A percentile compares a stretch with the other conserved stretches of the same genome.
These are phyloP conservation scores for Electrona antarctica DNA, from an alignment of 2,113 vertebrate species.

Conservation along the genomic window DNA sequence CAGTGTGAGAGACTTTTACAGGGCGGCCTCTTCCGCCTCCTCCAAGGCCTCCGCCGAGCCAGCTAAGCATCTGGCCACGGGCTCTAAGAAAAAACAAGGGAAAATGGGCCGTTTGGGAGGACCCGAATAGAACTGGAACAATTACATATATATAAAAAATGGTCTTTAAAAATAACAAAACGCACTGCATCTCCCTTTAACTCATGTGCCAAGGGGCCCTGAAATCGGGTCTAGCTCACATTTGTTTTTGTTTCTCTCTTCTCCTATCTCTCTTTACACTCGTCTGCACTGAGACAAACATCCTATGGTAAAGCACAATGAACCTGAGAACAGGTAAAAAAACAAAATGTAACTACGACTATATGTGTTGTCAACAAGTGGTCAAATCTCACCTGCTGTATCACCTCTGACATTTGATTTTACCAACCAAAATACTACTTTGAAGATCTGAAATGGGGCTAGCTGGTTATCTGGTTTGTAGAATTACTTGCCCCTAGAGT, in stretches of 20 bases:
- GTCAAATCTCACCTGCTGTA: not conserved
- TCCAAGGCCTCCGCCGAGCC: too few relatives aligned
- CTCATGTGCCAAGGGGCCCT: constrained; percentile 67
- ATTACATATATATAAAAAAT: not conserved
- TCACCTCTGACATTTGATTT: too few relatives aligned
- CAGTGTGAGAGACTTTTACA: too few relatives aligned
- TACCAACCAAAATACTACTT: too few relatives aligned
- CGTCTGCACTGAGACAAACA: constrained; percentile 83
- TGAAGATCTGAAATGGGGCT: too few relatives aligned
- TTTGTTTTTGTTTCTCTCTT: constrained; percentile 35
- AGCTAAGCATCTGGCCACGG: constrained; percentile 14
- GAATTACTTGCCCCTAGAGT: too few relatives aligned
- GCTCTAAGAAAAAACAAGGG: constrained; percentile 71
- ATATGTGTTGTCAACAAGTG: not conserved
- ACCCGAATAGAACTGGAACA: constrained; percentile 72
- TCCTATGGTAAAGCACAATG: constrained; percentile 59
- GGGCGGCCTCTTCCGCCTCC: not conserved
- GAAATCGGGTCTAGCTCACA: constrained; percentile 17
- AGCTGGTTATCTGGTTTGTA: too few relatives aligned
- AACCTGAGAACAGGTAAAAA: constrained; percentile 56
- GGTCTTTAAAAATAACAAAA: constrained; percentile 10
- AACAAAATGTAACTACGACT: constrained; percentile 54
- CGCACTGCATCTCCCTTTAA: constrained; percentile 49
- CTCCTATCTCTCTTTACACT: constrained; percentile 38
- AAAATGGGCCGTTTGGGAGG: not conserved